Conservation (phyloP, 2,113 vertebrate species). For the Brachyistius frenatus region DNA sequence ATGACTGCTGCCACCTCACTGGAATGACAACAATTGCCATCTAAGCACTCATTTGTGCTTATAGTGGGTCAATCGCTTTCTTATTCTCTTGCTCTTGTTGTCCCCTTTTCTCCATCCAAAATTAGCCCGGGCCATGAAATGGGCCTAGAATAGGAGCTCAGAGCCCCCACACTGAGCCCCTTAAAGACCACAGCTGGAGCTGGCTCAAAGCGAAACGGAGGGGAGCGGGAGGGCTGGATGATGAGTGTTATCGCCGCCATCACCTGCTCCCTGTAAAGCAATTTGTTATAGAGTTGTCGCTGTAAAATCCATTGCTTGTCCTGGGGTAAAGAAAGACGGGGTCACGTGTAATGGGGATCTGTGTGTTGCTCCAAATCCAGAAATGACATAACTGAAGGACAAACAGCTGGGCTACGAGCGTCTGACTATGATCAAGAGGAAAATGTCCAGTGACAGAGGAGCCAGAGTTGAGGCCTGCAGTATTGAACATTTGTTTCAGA, state of each 20-base stretch:
- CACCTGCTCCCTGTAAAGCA: conserved; percentile 79
- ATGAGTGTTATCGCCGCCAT: conserved; percentile 62
- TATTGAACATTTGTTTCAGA: neutral
- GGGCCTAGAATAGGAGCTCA: conserved; percentile 68
- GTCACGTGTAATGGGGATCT: conserved; percentile 74
- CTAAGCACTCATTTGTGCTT: neutral
- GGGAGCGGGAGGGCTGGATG: conserved; percentile 49
- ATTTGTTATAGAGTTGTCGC: conserved; percentile 83
- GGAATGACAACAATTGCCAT: neutral
- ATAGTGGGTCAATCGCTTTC: neutral
- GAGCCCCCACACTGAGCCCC: conserved; percentile 53
- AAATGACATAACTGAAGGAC: conserved; percentile 68
- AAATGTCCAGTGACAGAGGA: neutral
- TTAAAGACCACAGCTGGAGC: conserved; percentile 76
- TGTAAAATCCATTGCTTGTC: conserved; percentile 75
- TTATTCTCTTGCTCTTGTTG: conserved; percentile 25
- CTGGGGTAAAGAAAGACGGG: conserved; percentile 74
- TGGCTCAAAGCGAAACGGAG: conserved; percentile 53
- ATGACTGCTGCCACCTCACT: neutral
- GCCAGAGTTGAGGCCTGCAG: neutral
- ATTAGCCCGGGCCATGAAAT: conserved; percentile 71
- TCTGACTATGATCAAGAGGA: conserved; percentile 2
- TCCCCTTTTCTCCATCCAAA: conserved; percentile 55
- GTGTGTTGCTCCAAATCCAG: conserved; percentile 59
- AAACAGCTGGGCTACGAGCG: conserved; percentile 56